A percentile compares a stretch with the other conserved stretches of the same genome.
Conservation (phyloP, 1,140 invertebrate species). For the Protaetia brevitarsis region DNA sequence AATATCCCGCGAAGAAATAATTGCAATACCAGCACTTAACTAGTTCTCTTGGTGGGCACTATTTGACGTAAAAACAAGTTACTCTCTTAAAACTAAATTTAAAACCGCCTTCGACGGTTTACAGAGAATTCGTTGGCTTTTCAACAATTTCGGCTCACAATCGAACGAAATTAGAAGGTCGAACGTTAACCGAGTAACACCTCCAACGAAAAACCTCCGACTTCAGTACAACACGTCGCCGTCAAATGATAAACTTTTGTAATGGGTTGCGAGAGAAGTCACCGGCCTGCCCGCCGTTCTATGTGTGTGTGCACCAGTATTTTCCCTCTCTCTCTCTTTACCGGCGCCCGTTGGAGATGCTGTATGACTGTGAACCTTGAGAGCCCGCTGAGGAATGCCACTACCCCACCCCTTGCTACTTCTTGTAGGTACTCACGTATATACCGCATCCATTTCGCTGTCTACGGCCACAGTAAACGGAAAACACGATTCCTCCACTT, state of each 20-base stretch:
- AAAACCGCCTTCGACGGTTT: too few relatives aligned
- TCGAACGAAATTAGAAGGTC: background rate
- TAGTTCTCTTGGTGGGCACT: background rate
- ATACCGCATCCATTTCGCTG: too few relatives aligned
- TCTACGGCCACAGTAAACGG: too few relatives aligned
- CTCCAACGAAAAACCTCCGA: background rate
- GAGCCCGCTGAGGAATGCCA: slow-evolving; percentile 7
- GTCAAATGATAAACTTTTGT: slow-evolving; percentile 15
- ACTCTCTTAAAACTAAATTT: background rate
- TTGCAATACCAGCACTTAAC: slow-evolving; percentile 12
- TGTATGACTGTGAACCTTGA: slow-evolving; percentile 11
- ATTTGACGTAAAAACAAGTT: background rate
- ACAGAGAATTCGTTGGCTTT: too few relatives aligned
- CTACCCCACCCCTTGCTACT: slow-evolving; percentile 2
- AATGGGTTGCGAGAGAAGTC: slow-evolving; percentile 15
- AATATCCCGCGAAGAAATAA: background rate
- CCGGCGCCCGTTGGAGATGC: slow-evolving; percentile 5
- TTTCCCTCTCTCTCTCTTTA: background rate
- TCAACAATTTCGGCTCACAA: background rate
- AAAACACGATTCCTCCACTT: too few relatives aligned
- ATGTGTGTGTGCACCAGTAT: background rate
- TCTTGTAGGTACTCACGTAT: too few relatives aligned
- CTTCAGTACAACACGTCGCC: background rate
- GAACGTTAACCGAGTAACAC: background rate
- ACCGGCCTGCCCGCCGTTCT: slow-evolving; percentile 1